phyloP scores from a whole-genome alignment of 2,797 vertebrate species.

The Mus spretus region DNA sequence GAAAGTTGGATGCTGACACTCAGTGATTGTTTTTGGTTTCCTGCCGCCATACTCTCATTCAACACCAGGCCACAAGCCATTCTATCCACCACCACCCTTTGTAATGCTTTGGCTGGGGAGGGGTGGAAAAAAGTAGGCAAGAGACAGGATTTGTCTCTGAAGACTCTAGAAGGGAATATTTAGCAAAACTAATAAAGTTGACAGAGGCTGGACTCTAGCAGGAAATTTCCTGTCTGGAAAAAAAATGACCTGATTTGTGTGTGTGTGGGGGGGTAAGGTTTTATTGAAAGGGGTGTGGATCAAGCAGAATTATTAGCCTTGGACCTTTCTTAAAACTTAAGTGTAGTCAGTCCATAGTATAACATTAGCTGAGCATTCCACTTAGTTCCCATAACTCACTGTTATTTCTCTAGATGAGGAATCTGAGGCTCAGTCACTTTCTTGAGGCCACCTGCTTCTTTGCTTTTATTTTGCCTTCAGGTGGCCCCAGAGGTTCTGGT shows the following conservation, averaged over 20 bases:
- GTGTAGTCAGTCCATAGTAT: neutral
- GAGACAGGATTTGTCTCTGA: conserved; percentile 47
- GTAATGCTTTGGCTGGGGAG: neutral
- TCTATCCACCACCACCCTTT: neutral
- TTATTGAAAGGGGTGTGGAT: conserved; percentile 12
- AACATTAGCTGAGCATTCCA: conserved; percentile 12
- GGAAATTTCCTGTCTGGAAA: conserved; percentile 47
- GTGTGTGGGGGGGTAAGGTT: neutral
- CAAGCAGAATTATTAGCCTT: neutral
- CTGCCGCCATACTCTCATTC: neutral
- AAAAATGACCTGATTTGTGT: conserved; percentile 14
- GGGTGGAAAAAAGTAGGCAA: conserved; percentile 27
- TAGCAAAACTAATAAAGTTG: conserved; percentile 24
- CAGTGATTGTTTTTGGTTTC: neutral
- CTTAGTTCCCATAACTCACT: conserved; percentile 8
- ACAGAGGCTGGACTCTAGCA: neutral
- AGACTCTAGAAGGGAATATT: conserved; percentile 53
- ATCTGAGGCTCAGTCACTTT: conserved; percentile 7
- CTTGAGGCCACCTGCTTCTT: conserved; percentile 62
- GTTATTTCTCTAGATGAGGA: conserved; percentile 30
- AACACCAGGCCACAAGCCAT: neutral
- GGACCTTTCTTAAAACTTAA: conserved; percentile 7
- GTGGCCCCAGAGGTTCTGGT: conserved; percentile 75
- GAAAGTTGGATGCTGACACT: neutral
- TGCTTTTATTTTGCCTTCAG: conserved; percentile 72